phyloP scores from a whole-genome alignment of 2,888 invertebrate genomes.

The Choristoneura rosaceana region DNA sequence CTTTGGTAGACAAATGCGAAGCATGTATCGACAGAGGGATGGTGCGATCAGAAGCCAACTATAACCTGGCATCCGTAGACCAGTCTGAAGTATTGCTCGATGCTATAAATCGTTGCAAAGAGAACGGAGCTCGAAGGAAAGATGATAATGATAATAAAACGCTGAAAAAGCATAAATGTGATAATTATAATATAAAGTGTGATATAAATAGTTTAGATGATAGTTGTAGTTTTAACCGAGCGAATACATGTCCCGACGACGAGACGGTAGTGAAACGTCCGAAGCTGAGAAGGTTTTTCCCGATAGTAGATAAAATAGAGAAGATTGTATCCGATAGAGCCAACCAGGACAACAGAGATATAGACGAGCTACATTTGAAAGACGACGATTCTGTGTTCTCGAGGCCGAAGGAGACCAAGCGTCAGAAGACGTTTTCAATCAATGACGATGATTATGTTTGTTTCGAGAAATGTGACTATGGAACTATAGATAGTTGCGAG shows the following conservation, averaged over 20 bases:
- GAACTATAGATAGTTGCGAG: constrained; percentile 69
- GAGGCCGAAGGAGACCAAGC: constrained; percentile 63
- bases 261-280: constrained; percentile 71
- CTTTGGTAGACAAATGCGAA: constrained; percentile 62
- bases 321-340: constrained; percentile 69
- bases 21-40: constrained; percentile 61
- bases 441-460: constrained; percentile 72
- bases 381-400: constrained; percentile 76
- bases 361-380: constrained; percentile 68
- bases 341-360: constrained; percentile 60
- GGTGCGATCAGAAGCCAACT: constrained; percentile 76
- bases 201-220: constrained; percentile 65
- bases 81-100: constrained; percentile 84
- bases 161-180: constrained; percentile 81
- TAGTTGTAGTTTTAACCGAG: constrained; percentile 45
- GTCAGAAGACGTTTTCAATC: constrained; percentile 74
- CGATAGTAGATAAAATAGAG: constrained; percentile 71
- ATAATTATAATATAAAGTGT: constrained; percentile 72
- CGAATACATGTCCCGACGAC: constrained; percentile 49
- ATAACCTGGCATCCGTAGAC: constrained; percentile 69
- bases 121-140: constrained; percentile 63
- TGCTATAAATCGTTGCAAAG: constrained; percentile 81
- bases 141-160: constrained; percentile 60
- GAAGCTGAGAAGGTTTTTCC: constrained; percentile 70
- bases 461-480: constrained; percentile 79